Percentiles rank a stretch among this genome's conserved stretches.
These are phyloP conservation scores for Muntiacus reevesi DNA, from an alignment of 2,113 vertebrate genomes.

Conservation along the genomic window DNA sequence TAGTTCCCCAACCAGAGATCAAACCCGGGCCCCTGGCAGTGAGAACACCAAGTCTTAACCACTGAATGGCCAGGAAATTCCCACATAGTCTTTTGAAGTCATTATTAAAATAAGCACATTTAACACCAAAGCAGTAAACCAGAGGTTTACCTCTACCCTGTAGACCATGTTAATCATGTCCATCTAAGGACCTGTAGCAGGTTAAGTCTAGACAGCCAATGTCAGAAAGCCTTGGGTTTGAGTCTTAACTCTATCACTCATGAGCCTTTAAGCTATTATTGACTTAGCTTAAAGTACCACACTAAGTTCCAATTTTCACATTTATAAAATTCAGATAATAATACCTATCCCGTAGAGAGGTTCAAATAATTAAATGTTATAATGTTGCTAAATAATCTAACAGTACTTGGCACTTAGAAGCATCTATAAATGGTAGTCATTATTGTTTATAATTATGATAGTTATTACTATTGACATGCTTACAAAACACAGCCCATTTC, in stretches of 20 bases:
- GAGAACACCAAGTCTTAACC: background rate
- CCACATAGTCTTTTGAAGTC: background rate
- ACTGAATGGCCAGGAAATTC: background rate
- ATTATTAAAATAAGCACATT: background rate
- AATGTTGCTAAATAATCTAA: conserved; percentile 16
- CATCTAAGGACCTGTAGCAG: background rate
- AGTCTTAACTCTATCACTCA: background rate
- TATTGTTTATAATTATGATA: conserved; percentile 37
- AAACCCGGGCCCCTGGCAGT: background rate
- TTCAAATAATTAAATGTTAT: conserved; percentile 24
- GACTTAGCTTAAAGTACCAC: background rate
- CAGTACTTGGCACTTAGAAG: conserved; percentile 6
- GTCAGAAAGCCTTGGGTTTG: background rate
- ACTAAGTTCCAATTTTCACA: background rate
- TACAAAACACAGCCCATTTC: background rate
- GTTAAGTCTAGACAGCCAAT: background rate
- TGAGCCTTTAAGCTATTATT: background rate
- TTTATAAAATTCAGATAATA: background rate
- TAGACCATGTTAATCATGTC: background rate
- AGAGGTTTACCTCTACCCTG: background rate
- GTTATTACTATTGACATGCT: background rate
- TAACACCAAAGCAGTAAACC: background rate
- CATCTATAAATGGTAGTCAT: background rate
- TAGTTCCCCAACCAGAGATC: background rate
- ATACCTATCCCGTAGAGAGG: background rate